Evolutionary conservation across 35 echinoderm and acorn worm genomes (phyloP).

Genomic region (Lytechinus variegatus): DNA sequence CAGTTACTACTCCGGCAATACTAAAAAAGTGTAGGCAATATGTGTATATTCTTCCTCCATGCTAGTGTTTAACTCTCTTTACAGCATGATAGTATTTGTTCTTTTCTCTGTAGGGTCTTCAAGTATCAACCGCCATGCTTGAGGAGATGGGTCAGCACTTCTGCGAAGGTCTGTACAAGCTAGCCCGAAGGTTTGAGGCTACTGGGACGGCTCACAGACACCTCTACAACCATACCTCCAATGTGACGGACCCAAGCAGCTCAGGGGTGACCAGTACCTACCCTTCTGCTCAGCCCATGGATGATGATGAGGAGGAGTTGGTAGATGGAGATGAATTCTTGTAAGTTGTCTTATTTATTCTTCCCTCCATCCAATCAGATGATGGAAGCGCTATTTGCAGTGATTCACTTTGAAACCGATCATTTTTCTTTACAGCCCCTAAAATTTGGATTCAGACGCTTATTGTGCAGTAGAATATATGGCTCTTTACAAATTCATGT

Average conservation of each 20-base stretch:
- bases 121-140: conserved; percentile 83
- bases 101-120: conserved; percentile 69
- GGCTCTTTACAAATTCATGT: no score
- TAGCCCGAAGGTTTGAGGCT: conserved; percentile 49
- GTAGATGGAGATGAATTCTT: background rate
- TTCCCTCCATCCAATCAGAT: no score
- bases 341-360: background rate
- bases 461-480: no score
- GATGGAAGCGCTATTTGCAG: no score
- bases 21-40: no score
- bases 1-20: no score
- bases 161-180: conserved; percentile 84
- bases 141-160: conserved; percentile 99
- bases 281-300: conserved; percentile 2
- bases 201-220: background rate
- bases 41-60: no score
- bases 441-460: no score
- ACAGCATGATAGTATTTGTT: no score
- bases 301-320: background rate
- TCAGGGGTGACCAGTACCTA: background rate
- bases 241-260: conserved; percentile 2
- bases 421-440: no score
- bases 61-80: no score
- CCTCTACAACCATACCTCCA: conserved; percentile 47
- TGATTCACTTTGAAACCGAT: no score